Conservation (phyloP, 2,797 vertebrate genomes). For the Notamacropus eugenii region DNA sequence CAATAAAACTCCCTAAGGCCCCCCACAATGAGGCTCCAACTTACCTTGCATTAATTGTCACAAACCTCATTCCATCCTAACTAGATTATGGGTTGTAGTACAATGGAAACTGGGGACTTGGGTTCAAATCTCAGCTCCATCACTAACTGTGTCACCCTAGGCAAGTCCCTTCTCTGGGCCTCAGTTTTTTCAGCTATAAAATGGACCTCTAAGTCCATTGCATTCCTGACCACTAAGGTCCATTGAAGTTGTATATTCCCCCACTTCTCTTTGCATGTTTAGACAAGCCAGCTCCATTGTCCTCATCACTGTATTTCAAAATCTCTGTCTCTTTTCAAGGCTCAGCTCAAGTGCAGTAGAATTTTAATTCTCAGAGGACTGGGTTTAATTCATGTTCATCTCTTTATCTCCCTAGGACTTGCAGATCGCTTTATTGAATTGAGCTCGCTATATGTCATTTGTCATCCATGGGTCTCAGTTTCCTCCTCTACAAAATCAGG, state of each 20-base stretch:
- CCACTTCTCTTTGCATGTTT: neutral
- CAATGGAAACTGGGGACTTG: neutral
- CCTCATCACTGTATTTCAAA: neutral
- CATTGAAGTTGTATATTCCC: neutral
- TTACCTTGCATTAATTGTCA: neutral
- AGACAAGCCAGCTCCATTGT: neutral
- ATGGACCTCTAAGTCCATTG: neutral
- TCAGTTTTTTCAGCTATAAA: neutral
- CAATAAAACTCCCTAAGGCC: neutral
- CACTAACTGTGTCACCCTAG: neutral
- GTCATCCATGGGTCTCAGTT: neutral
- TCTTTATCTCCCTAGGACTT: neutral
- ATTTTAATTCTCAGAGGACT: neutral
- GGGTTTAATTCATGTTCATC: neutral
- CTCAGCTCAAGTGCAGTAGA: neutral
- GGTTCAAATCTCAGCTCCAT: neutral
- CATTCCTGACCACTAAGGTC: neutral
- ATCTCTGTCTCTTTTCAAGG: neutral
- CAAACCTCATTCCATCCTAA: neutral
- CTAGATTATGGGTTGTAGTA: neutral
- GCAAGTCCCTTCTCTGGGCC: neutral
- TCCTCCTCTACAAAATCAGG: neutral
- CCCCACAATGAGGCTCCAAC: neutral
- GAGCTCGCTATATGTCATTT: neutral
- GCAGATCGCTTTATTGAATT: neutral